Conservation (phyloP, 1,140 invertebrate species). For the Drosophila watanabei region DNA sequence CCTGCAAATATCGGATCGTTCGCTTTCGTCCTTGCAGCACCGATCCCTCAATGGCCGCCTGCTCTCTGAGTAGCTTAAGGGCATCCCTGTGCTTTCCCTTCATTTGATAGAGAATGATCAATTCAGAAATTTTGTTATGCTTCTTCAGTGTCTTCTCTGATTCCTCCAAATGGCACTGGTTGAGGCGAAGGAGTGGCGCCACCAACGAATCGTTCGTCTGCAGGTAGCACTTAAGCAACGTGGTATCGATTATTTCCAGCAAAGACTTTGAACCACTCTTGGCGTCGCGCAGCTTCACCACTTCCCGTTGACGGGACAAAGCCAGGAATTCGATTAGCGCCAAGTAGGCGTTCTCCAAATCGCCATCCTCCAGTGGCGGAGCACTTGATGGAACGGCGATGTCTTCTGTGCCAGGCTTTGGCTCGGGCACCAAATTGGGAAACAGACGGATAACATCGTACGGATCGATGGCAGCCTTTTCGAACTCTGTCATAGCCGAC, state of each 20-base stretch:
- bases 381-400: slow-evolving; percentile 85
- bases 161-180: slow-evolving; percentile 97
- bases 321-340: slow-evolving; percentile 96
- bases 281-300: slow-evolving; percentile 70
- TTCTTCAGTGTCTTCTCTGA: slow-evolving; percentile 95
- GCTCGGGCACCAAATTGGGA: slow-evolving; percentile 92
- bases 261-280: slow-evolving; percentile 87
- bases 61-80: slow-evolving; percentile 93
- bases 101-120: slow-evolving; percentile 98
- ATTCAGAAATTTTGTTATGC: slow-evolving; percentile 95
- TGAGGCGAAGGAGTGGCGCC: slow-evolving; percentile 95
- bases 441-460: slow-evolving; percentile 97
- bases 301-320: slow-evolving; percentile 89
- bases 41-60: slow-evolving; percentile 90
- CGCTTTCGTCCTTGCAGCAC: slow-evolving; percentile 92
- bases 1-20: slow-evolving; percentile 97
- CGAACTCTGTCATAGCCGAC: slow-evolving; percentile 96
- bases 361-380: slow-evolving; percentile 91
- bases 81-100: slow-evolving; percentile 97
- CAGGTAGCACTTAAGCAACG: slow-evolving; percentile 97
- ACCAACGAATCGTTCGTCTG: slow-evolving; percentile 98
- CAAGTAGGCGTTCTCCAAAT: slow-evolving; percentile 94
- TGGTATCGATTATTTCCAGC: slow-evolving; percentile 98
- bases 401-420: slow-evolving; percentile 86
- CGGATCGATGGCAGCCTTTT: slow-evolving; percentile 95